These are phyloP conservation scores for Cepaea nemoralis DNA, from an alignment of 1,140 invertebrate species.

Conservation along the genomic window DNA sequence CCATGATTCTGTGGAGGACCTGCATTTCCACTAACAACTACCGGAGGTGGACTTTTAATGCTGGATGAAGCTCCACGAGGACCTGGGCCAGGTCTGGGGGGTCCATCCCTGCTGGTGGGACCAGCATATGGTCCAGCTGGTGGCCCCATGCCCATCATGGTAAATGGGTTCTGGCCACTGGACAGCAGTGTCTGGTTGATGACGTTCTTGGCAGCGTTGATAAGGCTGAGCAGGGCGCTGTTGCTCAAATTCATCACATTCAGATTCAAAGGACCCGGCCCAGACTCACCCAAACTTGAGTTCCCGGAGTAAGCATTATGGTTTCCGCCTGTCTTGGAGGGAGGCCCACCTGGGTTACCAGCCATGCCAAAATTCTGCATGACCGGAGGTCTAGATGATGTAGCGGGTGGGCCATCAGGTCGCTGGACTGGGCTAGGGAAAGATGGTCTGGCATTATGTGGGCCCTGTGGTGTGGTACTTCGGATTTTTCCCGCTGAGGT, in stretches of 20 bases:
- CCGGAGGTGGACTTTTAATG: neutral
- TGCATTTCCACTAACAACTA: no score
- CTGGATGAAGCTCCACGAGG: no score
- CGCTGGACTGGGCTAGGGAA: constrained; percentile 59
- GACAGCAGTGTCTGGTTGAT: neutral
- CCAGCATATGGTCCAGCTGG: neutral
- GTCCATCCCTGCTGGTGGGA: neutral
- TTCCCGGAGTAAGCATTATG: neutral
- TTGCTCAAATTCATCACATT: neutral
- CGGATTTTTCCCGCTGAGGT: constrained; percentile 48
- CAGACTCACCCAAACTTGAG: no score
- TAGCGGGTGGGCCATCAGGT: constrained; percentile 41
- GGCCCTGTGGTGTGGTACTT: constrained; percentile 40
- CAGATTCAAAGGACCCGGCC: neutral
- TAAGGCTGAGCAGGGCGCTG: neutral
- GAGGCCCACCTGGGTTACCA: constrained; percentile 1
- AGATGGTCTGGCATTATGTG: constrained; percentile 32
- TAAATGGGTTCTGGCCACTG: neutral
- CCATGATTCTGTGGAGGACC: no score
- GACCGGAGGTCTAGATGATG: neutral
- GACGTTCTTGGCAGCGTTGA: constrained; percentile 13
- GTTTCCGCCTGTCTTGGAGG: neutral
- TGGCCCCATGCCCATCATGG: neutral
- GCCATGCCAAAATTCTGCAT: neutral
- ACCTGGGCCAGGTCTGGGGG: no score